These are phyloP conservation scores for Hoplias malabaricus DNA, from an alignment of 2,113 vertebrate species.

Conservation along the genomic window DNA sequence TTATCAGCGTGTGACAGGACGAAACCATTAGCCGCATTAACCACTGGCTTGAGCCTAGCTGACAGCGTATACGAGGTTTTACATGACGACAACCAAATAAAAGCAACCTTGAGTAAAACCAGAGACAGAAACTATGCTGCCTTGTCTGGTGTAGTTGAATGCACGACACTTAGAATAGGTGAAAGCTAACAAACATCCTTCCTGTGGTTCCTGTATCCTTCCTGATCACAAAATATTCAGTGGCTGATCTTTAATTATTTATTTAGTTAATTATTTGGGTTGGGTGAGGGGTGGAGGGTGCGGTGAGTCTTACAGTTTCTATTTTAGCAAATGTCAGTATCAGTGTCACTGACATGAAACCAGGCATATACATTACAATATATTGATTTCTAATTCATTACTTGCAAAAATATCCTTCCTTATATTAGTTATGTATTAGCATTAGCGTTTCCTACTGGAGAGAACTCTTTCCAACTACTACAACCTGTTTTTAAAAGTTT, in stretches of 20 bases:
- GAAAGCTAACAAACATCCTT: not conserved
- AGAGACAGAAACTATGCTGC: not conserved
- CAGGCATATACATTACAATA: too few species aligned
- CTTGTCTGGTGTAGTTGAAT: conserved; percentile 4
- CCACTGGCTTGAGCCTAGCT: not conserved
- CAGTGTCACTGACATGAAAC: too few species aligned
- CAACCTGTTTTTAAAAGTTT: not conserved
- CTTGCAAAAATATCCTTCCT: too few species aligned
- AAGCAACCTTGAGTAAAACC: conserved; percentile 41
- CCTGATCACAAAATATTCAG: not conserved
- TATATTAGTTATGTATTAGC: too few species aligned
- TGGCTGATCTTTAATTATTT: too few species aligned
- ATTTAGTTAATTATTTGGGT: too few species aligned
- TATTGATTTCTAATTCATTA: too few species aligned
- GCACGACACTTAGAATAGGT: not conserved
- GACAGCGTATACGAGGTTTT: conserved; percentile 13
- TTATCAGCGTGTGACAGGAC: conserved; percentile 43
- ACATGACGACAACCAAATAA: conserved; percentile 28
- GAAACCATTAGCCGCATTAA: conserved; percentile 42
- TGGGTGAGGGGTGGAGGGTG: too few species aligned
- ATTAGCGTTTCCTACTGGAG: not conserved
- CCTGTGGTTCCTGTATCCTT: not conserved
- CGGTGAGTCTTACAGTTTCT: too few species aligned
- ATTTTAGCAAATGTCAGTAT: too few species aligned
- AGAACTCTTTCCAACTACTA: not conserved